phyloP scores from a whole-genome alignment of 2,888 invertebrate species.

The Drosophila koepferae region DNA sequence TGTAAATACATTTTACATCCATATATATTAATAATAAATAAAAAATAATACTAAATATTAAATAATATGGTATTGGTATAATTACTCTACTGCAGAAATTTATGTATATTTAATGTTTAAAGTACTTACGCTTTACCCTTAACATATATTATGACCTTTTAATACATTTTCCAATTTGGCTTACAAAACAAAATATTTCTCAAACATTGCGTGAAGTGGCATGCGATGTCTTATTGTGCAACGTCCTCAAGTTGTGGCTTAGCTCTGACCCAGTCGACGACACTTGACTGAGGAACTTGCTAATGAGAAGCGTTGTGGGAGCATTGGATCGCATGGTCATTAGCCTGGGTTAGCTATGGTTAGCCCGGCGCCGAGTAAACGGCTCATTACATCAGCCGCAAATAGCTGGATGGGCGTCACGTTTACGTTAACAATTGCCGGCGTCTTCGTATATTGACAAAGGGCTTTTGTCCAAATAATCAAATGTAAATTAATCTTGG shows the following conservation, averaged over 20 bases:
- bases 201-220: slow-evolving; percentile 1
- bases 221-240: slow-evolving; percentile 32
- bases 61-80: neutral
- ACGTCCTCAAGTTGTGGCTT: slow-evolving; percentile 41
- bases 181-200: neutral
- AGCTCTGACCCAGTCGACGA: slow-evolving; percentile 27
- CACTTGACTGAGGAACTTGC: slow-evolving; percentile 15
- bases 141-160: neutral
- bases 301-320: slow-evolving; percentile 49
- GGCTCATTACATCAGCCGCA: slow-evolving; percentile 69
- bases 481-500: slow-evolving; percentile 66
- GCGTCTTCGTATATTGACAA: slow-evolving; percentile 53
- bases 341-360: slow-evolving; percentile 37
- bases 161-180: neutral
- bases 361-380: slow-evolving; percentile 52
- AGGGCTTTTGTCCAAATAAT: slow-evolving; percentile 61
- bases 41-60: no score
- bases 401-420: slow-evolving; percentile 60
- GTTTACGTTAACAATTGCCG: slow-evolving; percentile 45
- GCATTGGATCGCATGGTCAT: slow-evolving; percentile 49
- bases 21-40: no score
- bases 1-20: no score
- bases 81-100: neutral
- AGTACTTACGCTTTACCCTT: neutral
- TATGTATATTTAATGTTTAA: neutral